phyloP scores from a whole-genome alignment of 2,888 invertebrate species.

The Strigamia transsilvanica region DNA sequence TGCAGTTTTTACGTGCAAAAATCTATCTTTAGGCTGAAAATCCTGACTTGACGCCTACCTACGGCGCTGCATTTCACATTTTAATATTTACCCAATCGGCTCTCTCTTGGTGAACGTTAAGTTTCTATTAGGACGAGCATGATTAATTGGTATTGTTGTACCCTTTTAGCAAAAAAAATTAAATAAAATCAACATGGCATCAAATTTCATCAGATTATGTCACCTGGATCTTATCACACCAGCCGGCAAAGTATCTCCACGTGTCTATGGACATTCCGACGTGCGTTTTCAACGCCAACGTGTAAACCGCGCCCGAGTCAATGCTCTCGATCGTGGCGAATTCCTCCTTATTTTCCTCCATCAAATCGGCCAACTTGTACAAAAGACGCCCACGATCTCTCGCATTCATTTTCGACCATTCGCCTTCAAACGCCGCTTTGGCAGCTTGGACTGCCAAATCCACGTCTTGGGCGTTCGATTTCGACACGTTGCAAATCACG shows the following conservation, averaged over 20 bases:
- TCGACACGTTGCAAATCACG: constrained; percentile 68
- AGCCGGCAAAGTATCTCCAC: constrained; percentile 95
- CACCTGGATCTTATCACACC: constrained; percentile 92
- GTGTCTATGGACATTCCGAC: constrained; percentile 98
- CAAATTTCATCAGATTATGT: too few relatives aligned
- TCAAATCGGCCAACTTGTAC: constrained; percentile 88
- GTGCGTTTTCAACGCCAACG: constrained; percentile 93
- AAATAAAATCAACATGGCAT: neutral
- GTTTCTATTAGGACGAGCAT: constrained; percentile 90
- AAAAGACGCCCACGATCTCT: constrained; percentile 86
- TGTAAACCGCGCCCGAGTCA: constrained; percentile 97
- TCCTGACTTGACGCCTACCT: too few relatives aligned
- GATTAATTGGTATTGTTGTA: constrained; percentile 87
- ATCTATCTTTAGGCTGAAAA: too few relatives aligned
- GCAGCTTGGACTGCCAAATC: constrained; percentile 88
- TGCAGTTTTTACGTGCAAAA: too few relatives aligned
- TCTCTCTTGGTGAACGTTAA: constrained; percentile 87
- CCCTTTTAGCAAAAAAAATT: constrained; percentile 67
- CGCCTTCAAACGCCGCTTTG: constrained; percentile 83
- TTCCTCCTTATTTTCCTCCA: constrained; percentile 94
- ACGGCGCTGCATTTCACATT: too few relatives aligned
- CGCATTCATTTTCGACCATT: constrained; percentile 94
- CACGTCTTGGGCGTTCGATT: constrained; percentile 81
- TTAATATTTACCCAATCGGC: constrained; percentile 77
- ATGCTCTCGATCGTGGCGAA: constrained; percentile 91